A percentile compares a stretch with the other conserved stretches of the same genome.
Evolutionary conservation across 2,113 vertebrate genomes (phyloP).

Genomic region (Ariopsis seemanni): DNA sequence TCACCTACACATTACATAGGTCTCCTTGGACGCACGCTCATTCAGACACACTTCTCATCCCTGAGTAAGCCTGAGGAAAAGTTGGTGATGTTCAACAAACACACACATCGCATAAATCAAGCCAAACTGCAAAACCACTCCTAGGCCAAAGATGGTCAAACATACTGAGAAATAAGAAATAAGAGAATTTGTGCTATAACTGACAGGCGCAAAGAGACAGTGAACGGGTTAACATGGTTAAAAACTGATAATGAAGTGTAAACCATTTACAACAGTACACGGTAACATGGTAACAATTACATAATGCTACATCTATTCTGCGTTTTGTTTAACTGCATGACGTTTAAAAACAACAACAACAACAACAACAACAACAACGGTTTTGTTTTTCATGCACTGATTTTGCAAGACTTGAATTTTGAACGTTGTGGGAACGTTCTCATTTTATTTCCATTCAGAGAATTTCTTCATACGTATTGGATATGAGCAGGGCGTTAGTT

Average conservation of each 20-base stretch:
- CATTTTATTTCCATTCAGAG: background rate
- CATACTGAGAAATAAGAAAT: slow-evolving; percentile 16
- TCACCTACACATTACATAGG: slow-evolving; percentile 4
- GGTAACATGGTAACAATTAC: slow-evolving; percentile 1
- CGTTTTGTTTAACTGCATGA: background rate
- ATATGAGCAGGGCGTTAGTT: background rate
- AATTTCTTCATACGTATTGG: background rate
- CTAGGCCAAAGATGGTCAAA: slow-evolving; percentile 21
- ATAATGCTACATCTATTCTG: slow-evolving; percentile 41
- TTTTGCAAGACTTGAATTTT: background rate
- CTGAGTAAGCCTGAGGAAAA: slow-evolving; percentile 90
- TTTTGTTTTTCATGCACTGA: background rate
- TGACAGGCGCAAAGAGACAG: slow-evolving; percentile 11
- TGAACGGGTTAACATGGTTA: slow-evolving; percentile 14
- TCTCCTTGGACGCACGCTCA: slow-evolving; percentile 25
- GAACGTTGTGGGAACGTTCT: background rate
- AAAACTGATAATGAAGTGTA: slow-evolving; percentile 21
- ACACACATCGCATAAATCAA: slow-evolving; percentile 45
- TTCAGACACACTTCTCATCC: slow-evolving; percentile 73
- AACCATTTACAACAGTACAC: slow-evolving; percentile 18
- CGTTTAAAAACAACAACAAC: background rate
- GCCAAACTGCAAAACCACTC: slow-evolving; percentile 55
- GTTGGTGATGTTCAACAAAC: slow-evolving; percentile 74
- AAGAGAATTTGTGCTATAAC: slow-evolving; percentile 7
- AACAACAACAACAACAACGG: too few species aligned